Base-by-base conservation (phyloP, 2,797 vertebrate species). In the Agapornis canus region DNA sequence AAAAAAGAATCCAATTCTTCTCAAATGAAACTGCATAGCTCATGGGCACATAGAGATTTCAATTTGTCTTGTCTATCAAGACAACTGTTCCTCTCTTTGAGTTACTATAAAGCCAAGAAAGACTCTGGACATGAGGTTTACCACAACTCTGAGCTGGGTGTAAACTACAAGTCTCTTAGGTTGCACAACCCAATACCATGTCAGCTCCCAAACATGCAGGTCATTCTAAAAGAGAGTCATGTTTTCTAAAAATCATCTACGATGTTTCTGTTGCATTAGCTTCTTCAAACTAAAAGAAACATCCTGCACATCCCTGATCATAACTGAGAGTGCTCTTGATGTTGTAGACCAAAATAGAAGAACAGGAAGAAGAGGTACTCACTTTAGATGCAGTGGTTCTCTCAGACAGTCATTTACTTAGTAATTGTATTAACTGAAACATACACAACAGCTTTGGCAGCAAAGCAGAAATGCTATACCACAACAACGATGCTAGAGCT, bases 361-460 rank as follows among this genome's bases (percentile, higher is more conserved):
- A 90, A 82, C 39, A 87, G 78, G 81, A 87, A 86, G 73, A 95
- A n/a, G 52, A 71, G 0, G 49, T 9, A n/a, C 65, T 82, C 39
- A 35, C 42, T 61, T 73, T 6, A 75, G 78, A 78, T 51, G 56
- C 42, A 37, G 35, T 40, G 60, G 56, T 77, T 94, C 80, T 77
- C 17, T 71, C 78, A 93, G 71, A 39, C 66, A 35, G 37, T 57
- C 63, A 82, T 80, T 94, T 64, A 82, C 52, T 73, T 54, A 57
- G 86, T 82, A 95, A 91, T 72, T 94, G 23, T 73, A 92, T 94
- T 94, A 94, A 82, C 56, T 47, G 89, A 89, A 94, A 91, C 49
- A 82, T 57, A 60, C 31, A 61, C 68, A 80, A 89, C 42, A 80
- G 83, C 45, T 92, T 45, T 89, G 88, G 90, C 81, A 84, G 66